Evolutionary conservation across 37 sponge, comb jelly and placozoan species (phyloP).

Genomic region (Oscarella lobularis): DNA sequence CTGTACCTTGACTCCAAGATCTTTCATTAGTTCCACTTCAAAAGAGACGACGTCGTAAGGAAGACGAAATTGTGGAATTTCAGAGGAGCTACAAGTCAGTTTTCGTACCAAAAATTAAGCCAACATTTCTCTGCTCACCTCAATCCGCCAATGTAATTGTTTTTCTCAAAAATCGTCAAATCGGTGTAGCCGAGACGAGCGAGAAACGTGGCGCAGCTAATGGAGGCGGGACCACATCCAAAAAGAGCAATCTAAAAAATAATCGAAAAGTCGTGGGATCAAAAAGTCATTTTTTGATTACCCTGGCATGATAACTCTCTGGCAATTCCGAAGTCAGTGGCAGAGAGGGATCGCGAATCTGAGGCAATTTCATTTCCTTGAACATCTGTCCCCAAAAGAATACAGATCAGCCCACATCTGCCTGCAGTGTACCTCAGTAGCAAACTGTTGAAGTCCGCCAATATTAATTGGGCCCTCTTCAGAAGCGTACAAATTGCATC

Average conservation of each 20-base stretch:
- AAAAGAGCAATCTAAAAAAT: conserved; percentile 49
- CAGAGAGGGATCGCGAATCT: conserved; percentile 73
- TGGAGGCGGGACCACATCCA: conserved; percentile 96
- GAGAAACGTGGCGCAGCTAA: conserved; percentile 93
- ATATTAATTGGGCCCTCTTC: conserved; percentile 97
- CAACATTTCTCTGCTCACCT: conserved; percentile 21
- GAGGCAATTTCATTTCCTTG: conserved; percentile 81
- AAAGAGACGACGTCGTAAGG: conserved; percentile 92
- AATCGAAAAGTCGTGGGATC: too few relatives aligned
- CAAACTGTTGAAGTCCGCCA: conserved; percentile 96
- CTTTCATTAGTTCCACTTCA: conserved; percentile 91
- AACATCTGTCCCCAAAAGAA: conserved; percentile 36
- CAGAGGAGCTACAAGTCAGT: conserved; percentile 59
- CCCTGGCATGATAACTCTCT: conserved; percentile 89
- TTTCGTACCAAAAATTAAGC: neutral
- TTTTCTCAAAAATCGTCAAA: conserved; percentile 82
- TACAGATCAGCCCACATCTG: neutral
- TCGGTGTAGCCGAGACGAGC: conserved; percentile 81
- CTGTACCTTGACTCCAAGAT: conserved; percentile 81
- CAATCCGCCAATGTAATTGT: conserved; percentile 80
- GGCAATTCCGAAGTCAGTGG: conserved; percentile 49
- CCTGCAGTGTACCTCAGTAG: conserved; percentile 75
- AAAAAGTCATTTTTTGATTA: too few relatives aligned
- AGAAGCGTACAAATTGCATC: conserved; percentile 84
- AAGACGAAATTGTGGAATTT: conserved; percentile 88